Evolutionary conservation across 2,797 vertebrate species (phyloP).

Genomic region (Clangula hyemalis): DNA sequence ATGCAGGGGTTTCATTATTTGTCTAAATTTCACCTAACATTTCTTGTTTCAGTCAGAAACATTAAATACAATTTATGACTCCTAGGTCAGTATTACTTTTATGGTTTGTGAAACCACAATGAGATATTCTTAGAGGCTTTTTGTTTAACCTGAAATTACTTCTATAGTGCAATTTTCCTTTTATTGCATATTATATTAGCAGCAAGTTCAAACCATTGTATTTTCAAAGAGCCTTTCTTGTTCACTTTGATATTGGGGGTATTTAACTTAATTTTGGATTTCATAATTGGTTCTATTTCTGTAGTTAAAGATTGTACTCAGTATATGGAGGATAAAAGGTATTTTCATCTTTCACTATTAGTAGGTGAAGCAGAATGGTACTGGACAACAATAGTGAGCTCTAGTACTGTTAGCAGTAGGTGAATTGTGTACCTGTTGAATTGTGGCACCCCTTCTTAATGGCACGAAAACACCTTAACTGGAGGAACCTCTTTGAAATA

Average conservation of each 20-base stretch:
- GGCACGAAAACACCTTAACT: neutral
- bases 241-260: neutral
- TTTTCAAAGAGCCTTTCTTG: neutral
- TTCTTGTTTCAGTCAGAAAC: neutral
- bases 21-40: neutral
- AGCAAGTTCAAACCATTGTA: neutral
- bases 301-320: neutral
- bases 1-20: neutral
- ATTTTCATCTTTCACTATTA: neutral
- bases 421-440: neutral
- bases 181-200: neutral
- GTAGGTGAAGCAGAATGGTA: neutral
- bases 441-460: neutral
- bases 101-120: neutral
- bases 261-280: constrained; percentile 1
- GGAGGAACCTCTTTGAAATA: neutral
- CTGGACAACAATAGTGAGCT: neutral
- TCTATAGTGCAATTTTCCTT: neutral
- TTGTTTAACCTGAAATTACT: neutral
- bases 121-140: neutral
- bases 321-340: neutral
- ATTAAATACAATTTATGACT: neutral
- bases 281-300: neutral
- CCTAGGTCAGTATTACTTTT: neutral
- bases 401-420: neutral